These are phyloP conservation scores for Porites lobata DNA, from an alignment of 92 coral and sea anemone genomes.

Conservation along the genomic window DNA sequence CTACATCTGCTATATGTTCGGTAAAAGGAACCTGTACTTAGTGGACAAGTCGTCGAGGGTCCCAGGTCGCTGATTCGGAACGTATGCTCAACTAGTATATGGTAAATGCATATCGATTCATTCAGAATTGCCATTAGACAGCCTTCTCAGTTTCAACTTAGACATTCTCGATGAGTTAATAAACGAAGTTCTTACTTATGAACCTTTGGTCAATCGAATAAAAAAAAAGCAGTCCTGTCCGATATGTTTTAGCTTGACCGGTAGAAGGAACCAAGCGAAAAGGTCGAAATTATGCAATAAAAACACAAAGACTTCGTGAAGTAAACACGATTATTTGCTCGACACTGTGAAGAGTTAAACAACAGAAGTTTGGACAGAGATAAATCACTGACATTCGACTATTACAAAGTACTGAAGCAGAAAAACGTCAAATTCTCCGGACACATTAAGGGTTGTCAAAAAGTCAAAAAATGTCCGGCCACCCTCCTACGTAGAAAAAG, in stretches of 20 bases:
- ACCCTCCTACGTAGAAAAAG: conserved; percentile 40
- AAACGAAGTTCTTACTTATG: background rate
- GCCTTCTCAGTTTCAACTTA: too few species aligned
- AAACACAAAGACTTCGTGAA: background rate
- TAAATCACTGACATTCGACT: background rate
- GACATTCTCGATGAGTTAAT: background rate
- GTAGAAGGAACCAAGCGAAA: background rate
- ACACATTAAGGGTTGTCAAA: background rate
- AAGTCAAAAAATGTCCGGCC: conserved; percentile 24
- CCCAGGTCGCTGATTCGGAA: too few species aligned
- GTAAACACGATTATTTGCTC: conserved; percentile 8
- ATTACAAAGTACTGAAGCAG: background rate
- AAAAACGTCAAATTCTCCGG: conserved; percentile 28
- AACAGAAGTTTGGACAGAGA: background rate
- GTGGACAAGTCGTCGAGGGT: too few species aligned
- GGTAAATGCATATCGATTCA: too few species aligned
- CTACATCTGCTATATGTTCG: too few species aligned
- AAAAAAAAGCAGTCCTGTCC: background rate
- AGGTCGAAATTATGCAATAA: background rate
- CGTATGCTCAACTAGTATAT: too few species aligned
- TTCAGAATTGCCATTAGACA: too few species aligned
- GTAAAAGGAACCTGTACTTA: too few species aligned
- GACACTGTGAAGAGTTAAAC: conserved; percentile 11
- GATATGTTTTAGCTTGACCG: background rate
- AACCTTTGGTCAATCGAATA: background rate